Evolutionary conservation across 2,797 vertebrate species (phyloP).

Genomic region (Leptoclinus maculatus): DNA sequence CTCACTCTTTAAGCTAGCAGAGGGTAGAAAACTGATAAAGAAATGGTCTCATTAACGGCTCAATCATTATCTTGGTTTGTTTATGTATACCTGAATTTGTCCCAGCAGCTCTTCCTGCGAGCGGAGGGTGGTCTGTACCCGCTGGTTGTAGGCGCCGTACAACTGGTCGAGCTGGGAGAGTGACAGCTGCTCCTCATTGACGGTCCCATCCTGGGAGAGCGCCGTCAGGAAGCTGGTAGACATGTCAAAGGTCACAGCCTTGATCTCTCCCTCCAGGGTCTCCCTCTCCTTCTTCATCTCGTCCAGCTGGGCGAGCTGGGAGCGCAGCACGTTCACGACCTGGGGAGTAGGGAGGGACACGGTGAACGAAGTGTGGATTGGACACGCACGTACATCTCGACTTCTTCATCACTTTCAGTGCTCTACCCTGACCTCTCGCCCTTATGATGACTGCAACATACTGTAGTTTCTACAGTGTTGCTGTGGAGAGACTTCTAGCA

Average conservation of each 20-base stretch:
- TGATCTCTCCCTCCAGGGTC: constrained; percentile 91
- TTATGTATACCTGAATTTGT: constrained; percentile 89
- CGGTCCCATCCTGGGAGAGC: constrained; percentile 91
- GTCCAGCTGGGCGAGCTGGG: constrained; percentile 89
- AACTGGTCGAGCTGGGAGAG: constrained; percentile 89
- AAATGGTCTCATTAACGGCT: not conserved
- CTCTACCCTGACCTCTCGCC: constrained; percentile 5
- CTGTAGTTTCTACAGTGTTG: constrained; percentile 4
- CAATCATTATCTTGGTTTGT: not conserved
- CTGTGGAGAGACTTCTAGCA: constrained; percentile 29
- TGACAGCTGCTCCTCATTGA: constrained; percentile 95
- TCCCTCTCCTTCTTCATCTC: constrained; percentile 94
- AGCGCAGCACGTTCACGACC: constrained; percentile 93
- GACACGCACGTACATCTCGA: not conserved
- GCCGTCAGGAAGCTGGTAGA: constrained; percentile 91
- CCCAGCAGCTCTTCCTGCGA: constrained; percentile 93
- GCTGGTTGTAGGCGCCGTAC: constrained; percentile 90
- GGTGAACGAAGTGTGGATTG: not conserved
- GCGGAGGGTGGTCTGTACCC: constrained; percentile 90
- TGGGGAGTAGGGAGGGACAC: constrained; percentile 62
- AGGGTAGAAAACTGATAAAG: no score
- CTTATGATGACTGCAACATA: not conserved
- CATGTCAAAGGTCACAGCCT: constrained; percentile 96
- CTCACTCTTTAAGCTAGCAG: no score
- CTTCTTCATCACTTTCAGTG: not conserved